Conservation (phyloP, 2,888 invertebrate species). For the Cryptus viduatorius region DNA sequence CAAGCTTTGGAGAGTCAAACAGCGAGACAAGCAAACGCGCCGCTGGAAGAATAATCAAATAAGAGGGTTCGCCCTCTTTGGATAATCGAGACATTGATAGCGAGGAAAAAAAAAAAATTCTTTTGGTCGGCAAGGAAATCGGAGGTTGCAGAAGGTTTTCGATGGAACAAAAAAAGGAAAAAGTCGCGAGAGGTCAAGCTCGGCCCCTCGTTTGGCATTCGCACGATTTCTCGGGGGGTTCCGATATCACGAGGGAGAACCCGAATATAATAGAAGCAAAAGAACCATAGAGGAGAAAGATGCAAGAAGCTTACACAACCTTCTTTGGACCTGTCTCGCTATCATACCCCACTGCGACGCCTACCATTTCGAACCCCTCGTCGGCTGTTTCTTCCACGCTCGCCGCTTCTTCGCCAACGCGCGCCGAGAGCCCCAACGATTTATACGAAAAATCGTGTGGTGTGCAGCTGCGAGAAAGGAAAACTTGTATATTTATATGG, state of each 20-base stretch:
- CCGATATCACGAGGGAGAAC: constrained; percentile 61
- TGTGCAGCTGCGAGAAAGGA: constrained; percentile 58
- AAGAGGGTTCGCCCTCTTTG: constrained; percentile 27
- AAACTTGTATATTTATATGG: constrained; percentile 58
- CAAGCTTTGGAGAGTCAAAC: constrained; percentile 9
- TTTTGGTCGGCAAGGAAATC: constrained; percentile 34
- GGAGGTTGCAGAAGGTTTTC: constrained; percentile 14
- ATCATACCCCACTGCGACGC: constrained; percentile 41
- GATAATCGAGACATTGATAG: not conserved
- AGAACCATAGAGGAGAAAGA: constrained; percentile 53
- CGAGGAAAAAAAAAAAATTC: not conserved
- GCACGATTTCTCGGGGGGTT: constrained; percentile 41
- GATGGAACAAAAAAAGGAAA: constrained; percentile 35
- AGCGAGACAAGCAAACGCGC: not conserved
- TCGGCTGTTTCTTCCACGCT: constrained; percentile 57
- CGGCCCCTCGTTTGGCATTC: constrained; percentile 36
- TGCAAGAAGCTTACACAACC: constrained; percentile 54
- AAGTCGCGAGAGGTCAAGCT: constrained; percentile 56
- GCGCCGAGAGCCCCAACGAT: constrained; percentile 51
- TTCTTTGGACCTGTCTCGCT: constrained; percentile 13
- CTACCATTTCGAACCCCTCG: constrained; percentile 48
- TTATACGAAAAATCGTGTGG: constrained; percentile 69
- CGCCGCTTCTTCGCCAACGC: constrained; percentile 14
- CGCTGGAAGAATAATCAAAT: constrained; percentile 37
- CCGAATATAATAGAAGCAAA: constrained; percentile 37